A percentile compares a stretch with the other conserved stretches of the same genome.
Conservation (phyloP, 1,140 invertebrate genomes). For the Glomeris maerens region DNA sequence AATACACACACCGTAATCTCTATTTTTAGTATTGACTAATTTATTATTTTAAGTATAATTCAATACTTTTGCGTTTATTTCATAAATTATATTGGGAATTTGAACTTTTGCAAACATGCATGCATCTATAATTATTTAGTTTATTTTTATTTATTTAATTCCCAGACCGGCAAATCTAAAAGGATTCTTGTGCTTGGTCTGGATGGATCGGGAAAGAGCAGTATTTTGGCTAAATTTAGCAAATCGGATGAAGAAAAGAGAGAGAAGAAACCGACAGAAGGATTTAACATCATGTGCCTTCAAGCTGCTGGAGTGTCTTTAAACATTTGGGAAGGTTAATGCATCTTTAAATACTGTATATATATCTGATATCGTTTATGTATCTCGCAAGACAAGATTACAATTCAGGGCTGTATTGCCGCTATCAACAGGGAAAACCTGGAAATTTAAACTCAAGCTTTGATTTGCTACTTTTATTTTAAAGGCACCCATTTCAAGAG, state of each 20-base stretch:
- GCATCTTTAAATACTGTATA: not conserved
- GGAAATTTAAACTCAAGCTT: too few species aligned
- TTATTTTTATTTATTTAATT: too few species aligned
- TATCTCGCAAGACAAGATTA: too few species aligned
- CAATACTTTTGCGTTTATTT: not conserved
- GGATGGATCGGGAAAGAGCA: conserved; percentile 8
- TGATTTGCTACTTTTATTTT: not conserved
- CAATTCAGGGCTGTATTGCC: too few species aligned
- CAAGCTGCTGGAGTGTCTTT: not conserved
- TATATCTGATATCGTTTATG: too few species aligned
- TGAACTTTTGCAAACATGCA: not conserved
- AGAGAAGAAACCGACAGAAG: conserved; percentile 8
- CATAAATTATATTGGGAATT: not conserved
- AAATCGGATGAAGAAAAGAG: not conserved
- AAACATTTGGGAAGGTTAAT: conserved; percentile 11
- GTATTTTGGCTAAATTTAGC: not conserved
- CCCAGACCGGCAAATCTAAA: too few species aligned
- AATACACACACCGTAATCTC: not conserved
- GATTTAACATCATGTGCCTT: conserved; percentile 9
- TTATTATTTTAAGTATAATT: not conserved
- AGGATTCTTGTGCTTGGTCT: conserved; percentile 1
- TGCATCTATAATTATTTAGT: too few species aligned
- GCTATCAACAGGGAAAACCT: too few species aligned
- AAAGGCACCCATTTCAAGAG: not conserved
- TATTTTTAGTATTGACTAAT: not conserved